Base-by-base conservation (phyloP, 1,140 invertebrate genomes). In the Matsumurasca onukii region DNA sequence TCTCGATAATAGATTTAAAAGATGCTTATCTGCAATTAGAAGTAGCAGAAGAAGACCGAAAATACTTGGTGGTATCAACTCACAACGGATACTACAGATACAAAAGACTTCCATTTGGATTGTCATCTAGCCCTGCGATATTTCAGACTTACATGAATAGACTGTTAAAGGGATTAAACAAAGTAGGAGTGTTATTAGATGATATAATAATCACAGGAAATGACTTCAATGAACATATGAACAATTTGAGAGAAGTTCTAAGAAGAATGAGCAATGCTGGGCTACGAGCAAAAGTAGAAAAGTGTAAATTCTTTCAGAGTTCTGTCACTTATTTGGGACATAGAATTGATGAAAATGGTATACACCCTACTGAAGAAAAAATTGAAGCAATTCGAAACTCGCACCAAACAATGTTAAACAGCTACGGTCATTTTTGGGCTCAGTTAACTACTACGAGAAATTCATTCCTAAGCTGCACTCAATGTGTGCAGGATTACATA, bases 1-100 rank as follows among this genome's bases (percentile, higher is more conserved):
- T 51, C 29, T 31, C 15, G 65, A 57, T 70, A 22, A 15, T 67
- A 61, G 25, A 39, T 25, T 52, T 68, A 62, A 55, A 31, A 31
- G 29, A 24, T 57, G 1, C n/a, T 27, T 22, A 62, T 70, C 29
- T n/a, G 31, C 31, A 20, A 13, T 22, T 22, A 22, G 5, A 51
- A n/a, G 9, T 45, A 12, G 39, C 39, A n/a, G 5, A 31, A 25
- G 31, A 34, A 29, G n/a, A 61, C 52, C 57, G 2, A 55, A 62
- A 34, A n/a, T 9, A 2, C 29, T n/a, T 3, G 61, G 64, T 51
- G 62, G 2, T n/a, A 9, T 45, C 57, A 34, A 24, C n/a, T 17
- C 15, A 2, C 22, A 25, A 1, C 0, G 0, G 3, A 34, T 34
- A 52, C 17, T 0, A 45, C n/a, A 45, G 39, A n/a, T 45, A 45